A percentile compares a stretch with the other conserved stretches of the same genome.
These are phyloP conservation scores for Zaprionus obscuricornis DNA, from an alignment of 2,888 invertebrate species.

Conservation along the genomic window DNA sequence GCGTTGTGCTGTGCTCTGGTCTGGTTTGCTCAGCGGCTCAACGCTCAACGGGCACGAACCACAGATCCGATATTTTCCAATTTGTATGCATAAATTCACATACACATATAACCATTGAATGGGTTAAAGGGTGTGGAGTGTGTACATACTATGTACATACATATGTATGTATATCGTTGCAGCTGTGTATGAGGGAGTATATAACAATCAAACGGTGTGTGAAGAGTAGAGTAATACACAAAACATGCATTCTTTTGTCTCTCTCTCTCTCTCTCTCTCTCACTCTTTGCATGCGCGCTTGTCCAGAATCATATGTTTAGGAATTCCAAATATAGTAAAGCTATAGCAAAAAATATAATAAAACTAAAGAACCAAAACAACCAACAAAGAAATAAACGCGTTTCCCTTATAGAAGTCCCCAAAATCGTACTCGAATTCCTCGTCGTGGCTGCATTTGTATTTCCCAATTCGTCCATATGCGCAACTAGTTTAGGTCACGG, in stretches of 20 bases:
- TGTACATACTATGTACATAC: too few species aligned
- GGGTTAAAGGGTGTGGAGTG: slow-evolving; percentile 21
- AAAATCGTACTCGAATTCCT: too few species aligned
- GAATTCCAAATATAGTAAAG: slow-evolving; percentile 22
- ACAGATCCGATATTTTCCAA: slow-evolving; percentile 81
- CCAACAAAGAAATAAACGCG: slow-evolving; percentile 22
- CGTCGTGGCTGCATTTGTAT: too few species aligned
- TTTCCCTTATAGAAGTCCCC: too few species aligned
- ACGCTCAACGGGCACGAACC: slow-evolving; percentile 80
- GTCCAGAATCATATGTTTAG: slow-evolving; percentile 41
- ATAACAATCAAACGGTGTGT: too few species aligned
- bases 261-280: slow-evolving; percentile 15
- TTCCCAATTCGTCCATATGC: too few species aligned
- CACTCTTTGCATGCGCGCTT: slow-evolving; percentile 1
- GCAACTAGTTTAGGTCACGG: slow-evolving; percentile 73
- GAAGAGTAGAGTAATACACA: slow-evolving; percentile 4
- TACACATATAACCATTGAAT: slow-evolving; percentile 53
- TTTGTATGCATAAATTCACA: slow-evolving; percentile 77
- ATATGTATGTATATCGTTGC: background rate
- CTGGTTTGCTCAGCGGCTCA: too few species aligned
- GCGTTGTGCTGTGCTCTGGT: slow-evolving; percentile 47
- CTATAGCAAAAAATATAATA: slow-evolving; percentile 13
- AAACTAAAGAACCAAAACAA: slow-evolving; percentile 76
- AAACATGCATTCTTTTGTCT: slow-evolving; percentile 17
- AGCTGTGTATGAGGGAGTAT: background rate